Conservation (phyloP, 2,113 vertebrate species). For the Anoplopoma fimbria region DNA sequence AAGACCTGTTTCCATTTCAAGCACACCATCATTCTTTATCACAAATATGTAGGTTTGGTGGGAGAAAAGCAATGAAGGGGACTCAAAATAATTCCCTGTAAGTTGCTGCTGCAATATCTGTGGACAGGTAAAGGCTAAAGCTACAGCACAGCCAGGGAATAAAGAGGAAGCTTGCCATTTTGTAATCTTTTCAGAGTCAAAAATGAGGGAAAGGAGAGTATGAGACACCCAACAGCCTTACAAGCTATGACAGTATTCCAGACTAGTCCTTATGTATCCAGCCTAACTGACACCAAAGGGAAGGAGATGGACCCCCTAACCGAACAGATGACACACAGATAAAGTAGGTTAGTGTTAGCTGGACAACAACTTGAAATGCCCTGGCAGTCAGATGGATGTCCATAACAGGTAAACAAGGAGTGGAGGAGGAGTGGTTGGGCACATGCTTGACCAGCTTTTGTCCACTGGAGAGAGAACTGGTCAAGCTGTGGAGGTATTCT, state of each 20-base stretch:
- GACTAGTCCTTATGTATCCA: constrained; percentile 43
- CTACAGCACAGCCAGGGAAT: constrained; percentile 46
- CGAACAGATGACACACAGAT: constrained; percentile 26
- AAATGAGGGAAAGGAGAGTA: constrained; percentile 11
- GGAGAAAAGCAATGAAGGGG: constrained; percentile 15
- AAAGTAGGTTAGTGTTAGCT: constrained; percentile 66
- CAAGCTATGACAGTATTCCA: constrained; percentile 51
- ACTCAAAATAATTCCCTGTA: constrained; percentile 32
- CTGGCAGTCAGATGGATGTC: constrained; percentile 67
- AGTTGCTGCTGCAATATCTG: constrained; percentile 34
- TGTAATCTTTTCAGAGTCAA: constrained; percentile 24
- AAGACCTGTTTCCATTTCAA: constrained; percentile 20
- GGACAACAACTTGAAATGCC: constrained; percentile 66
- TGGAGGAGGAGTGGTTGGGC: constrained; percentile 2
- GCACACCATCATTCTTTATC: constrained; percentile 12
- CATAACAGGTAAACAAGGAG: constrained; percentile 65
- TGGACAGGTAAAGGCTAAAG: constrained; percentile 37
- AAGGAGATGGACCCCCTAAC: constrained; percentile 57
- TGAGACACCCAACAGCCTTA: constrained; percentile 25
- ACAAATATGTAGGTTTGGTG: constrained; percentile 8
- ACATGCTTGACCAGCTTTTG: constrained; percentile 66
- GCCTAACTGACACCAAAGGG: too few species aligned
- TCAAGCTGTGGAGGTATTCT: constrained; percentile 79
- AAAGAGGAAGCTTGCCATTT: constrained; percentile 35
- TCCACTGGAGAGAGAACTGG: constrained; percentile 65